Percentiles rank a stretch among this genome's conserved stretches.
Conservation (phyloP, 2,888 invertebrate genomes). For the Amaurobius ferox region DNA sequence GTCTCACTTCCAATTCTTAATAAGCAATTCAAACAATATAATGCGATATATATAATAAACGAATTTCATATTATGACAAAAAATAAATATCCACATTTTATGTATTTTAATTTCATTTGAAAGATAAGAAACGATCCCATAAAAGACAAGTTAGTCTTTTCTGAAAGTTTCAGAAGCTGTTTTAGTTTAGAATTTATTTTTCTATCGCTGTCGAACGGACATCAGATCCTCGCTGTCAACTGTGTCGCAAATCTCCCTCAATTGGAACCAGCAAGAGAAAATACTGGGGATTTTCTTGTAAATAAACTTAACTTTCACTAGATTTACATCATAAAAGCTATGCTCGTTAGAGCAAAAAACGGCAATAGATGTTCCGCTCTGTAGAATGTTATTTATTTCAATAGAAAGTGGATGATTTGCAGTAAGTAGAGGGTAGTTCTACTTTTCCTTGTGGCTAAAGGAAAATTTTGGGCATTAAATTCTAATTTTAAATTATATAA, state of each 20-base stretch:
- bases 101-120: background rate
- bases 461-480: too few species aligned
- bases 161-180: constrained; percentile 27
- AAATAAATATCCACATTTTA: too few species aligned
- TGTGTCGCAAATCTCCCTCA: constrained; percentile 29
- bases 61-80: too few species aligned
- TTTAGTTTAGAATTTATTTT: constrained; percentile 17
- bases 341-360: constrained; percentile 8
- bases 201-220: constrained; percentile 35
- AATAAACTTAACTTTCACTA: constrained; percentile 27
- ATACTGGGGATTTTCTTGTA: constrained; percentile 2
- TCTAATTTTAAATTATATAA: too few species aligned
- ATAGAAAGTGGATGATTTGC: background rate
- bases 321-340: constrained; percentile 3
- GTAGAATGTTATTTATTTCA: background rate
- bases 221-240: constrained; percentile 39
- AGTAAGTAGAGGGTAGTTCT: too few species aligned
- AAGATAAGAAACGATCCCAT: constrained; percentile 10
- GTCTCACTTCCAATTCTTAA: too few species aligned
- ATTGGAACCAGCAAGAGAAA: constrained; percentile 25
- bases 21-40: too few species aligned
- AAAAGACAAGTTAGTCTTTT: constrained; percentile 59
- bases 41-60: too few species aligned
- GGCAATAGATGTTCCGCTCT: too few species aligned
- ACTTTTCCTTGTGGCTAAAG: too few species aligned